These are phyloP conservation scores for Cherax quadricarinatus DNA, from an alignment of 1,140 invertebrate species.

Conservation along the genomic window DNA sequence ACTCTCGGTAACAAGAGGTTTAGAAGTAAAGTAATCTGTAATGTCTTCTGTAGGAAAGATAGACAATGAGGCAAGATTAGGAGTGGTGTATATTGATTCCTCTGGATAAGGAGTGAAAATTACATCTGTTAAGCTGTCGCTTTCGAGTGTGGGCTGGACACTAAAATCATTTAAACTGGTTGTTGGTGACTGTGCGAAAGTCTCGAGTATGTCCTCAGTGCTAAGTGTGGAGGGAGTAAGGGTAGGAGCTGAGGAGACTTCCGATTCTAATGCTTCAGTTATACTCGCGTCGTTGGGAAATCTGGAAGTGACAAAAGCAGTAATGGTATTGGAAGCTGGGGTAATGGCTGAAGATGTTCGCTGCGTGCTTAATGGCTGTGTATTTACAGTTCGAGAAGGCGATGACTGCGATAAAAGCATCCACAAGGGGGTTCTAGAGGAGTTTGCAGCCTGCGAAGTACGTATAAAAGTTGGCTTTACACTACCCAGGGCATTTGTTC, in stretches of 20 bases:
- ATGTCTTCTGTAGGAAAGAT: not conserved
- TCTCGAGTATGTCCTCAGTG: not conserved
- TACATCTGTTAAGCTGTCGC: not conserved
- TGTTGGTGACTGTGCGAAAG: not conserved
- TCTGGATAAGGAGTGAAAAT: not conserved
- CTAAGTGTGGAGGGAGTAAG: not conserved
- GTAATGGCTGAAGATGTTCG: conserved; percentile 24
- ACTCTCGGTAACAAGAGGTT: not conserved
- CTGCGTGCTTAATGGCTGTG: conserved; percentile 35
- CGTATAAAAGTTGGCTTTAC: conserved; percentile 52
- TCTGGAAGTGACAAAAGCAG: conserved; percentile 18
- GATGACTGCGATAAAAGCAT: conserved; percentile 59
- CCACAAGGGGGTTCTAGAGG: conserved; percentile 66
- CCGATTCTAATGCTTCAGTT: not conserved
- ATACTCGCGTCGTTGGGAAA: not conserved
- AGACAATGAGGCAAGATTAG: not conserved
- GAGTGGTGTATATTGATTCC: not conserved
- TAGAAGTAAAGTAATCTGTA: not conserved
- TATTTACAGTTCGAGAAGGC: conserved; percentile 54
- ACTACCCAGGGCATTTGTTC: conserved; percentile 31
- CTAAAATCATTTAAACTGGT: not conserved
- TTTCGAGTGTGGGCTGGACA: not conserved
- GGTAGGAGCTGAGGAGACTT: not conserved
- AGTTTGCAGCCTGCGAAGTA: conserved; percentile 34
- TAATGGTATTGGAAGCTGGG: conserved; percentile 17